phyloP scores from a whole-genome alignment of 2,888 invertebrate genomes.

The Drosophila pegasa region DNA sequence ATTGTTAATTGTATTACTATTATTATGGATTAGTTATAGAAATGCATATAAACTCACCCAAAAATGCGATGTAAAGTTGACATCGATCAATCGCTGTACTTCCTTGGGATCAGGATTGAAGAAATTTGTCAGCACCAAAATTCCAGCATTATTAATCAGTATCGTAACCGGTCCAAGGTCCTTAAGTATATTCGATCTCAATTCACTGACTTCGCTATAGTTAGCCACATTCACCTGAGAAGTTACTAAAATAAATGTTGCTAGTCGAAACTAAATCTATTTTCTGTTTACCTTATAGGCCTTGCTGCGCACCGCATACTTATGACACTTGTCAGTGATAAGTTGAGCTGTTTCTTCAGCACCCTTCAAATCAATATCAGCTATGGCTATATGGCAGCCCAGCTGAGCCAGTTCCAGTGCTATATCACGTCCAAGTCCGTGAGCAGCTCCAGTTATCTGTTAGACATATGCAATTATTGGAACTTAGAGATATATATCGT shows the following conservation, averaged over 20 bases:
- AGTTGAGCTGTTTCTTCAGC: conserved; percentile 69
- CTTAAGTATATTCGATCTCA: conserved; percentile 62
- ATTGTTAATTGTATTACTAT: too few species aligned
- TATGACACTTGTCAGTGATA: conserved; percentile 52
- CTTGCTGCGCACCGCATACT: conserved; percentile 63
- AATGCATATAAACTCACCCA: conserved; percentile 79
- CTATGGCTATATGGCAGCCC: conserved; percentile 81
- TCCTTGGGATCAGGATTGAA: conserved; percentile 71
- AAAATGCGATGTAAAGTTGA: conserved; percentile 84
- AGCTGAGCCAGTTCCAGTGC: conserved; percentile 78
- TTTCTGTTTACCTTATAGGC: conserved; percentile 68
- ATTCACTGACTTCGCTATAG: conserved; percentile 57
- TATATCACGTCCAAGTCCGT: conserved; percentile 84
- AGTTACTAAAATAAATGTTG: neutral
- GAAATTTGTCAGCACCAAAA: conserved; percentile 64
- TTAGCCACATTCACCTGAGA: conserved; percentile 71
- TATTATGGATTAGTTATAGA: too few species aligned
- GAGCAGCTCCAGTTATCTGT: conserved; percentile 84
- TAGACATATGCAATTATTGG: neutral
- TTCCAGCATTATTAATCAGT: conserved; percentile 85
- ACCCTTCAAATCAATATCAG: conserved; percentile 73
- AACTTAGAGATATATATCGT: neutral
- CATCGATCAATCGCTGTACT: conserved; percentile 82
- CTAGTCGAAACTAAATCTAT: neutral
- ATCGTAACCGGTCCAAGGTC: conserved; percentile 84